A percentile compares a stretch with the other conserved stretches of the same genome.
Evolutionary conservation across 2,797 vertebrate genomes (phyloP).

Genomic region (Pogoniulus pusillus): DNA sequence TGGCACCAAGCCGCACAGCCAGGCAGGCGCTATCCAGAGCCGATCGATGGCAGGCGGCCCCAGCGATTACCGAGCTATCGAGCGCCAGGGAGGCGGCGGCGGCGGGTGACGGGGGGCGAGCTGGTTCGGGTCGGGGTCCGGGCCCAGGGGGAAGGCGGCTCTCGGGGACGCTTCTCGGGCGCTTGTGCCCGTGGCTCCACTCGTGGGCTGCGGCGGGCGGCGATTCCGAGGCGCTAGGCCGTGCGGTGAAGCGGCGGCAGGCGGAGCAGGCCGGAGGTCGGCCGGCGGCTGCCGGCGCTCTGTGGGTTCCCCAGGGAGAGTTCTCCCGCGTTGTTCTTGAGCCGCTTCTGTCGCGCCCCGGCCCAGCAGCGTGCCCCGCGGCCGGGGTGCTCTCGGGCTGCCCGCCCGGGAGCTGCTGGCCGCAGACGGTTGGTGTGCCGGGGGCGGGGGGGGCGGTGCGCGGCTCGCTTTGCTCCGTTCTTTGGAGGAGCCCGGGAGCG

Average conservation of each 20-base stretch:
- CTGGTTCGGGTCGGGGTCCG: background rate
- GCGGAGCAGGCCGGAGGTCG: background rate
- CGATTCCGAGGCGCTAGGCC: background rate
- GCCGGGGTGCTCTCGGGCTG: background rate
- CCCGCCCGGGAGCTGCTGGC: background rate
- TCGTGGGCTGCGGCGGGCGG: no score
- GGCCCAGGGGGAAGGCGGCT: no score
- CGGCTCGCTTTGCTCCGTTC: background rate
- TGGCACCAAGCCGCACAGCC: background rate
- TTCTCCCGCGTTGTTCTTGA: no score
- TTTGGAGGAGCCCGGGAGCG: background rate
- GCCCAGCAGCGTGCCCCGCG: background rate
- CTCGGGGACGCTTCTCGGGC: background rate
- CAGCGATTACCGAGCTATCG: background rate
- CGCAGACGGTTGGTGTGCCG: no score
- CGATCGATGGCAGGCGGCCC: background rate
- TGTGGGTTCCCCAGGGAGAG: background rate
- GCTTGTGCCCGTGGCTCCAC: background rate
- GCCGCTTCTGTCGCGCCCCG: no score
- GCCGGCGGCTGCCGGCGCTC: background rate
- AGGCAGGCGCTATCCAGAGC: slow-evolving; percentile 11
- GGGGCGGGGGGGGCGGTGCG: fast-evolving
- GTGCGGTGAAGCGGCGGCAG: background rate
- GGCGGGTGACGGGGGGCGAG: background rate
- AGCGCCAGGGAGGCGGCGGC: background rate